Evolutionary conservation across 1,140 invertebrate genomes (phyloP).

Genomic region (Drosophila aff.): DNA sequence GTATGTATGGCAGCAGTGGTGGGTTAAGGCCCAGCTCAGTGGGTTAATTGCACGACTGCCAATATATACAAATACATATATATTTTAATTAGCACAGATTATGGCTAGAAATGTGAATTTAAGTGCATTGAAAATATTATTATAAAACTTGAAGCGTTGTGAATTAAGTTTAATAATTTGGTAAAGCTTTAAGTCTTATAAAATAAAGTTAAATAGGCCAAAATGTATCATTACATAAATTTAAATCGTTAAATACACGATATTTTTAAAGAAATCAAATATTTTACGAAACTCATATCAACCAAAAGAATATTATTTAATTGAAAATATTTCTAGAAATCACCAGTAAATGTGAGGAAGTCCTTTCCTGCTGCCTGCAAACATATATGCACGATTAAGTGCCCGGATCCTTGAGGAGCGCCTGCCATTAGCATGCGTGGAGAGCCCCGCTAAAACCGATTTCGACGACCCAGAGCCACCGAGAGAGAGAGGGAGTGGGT

Average conservation of each 20-base stretch:
- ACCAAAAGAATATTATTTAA: not conserved
- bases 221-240: not conserved
- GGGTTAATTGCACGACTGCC: constrained; percentile 29
- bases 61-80: not conserved
- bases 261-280: no score
- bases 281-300: not conserved
- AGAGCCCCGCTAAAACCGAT: constrained; percentile 15
- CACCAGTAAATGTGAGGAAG: not conserved
- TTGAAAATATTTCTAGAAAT: not conserved
- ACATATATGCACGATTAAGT: constrained; percentile 22
- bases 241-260: not conserved
- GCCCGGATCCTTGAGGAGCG: constrained; percentile 43
- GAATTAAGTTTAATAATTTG: not conserved
- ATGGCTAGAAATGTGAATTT: no score
- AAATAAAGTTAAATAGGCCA: not conserved
- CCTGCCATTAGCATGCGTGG: constrained; percentile 49
- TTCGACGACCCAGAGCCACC: constrained; percentile 6
- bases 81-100: constrained; percentile 36
- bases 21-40: constrained; percentile 26
- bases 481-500: constrained; percentile 5
- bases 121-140: not conserved
- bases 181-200: not conserved
- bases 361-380: no score
- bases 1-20: constrained; percentile 1
- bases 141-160: not conserved